phyloP scores from a whole-genome alignment of 2,113 vertebrate species.

The Atlantisia rogersi region DNA sequence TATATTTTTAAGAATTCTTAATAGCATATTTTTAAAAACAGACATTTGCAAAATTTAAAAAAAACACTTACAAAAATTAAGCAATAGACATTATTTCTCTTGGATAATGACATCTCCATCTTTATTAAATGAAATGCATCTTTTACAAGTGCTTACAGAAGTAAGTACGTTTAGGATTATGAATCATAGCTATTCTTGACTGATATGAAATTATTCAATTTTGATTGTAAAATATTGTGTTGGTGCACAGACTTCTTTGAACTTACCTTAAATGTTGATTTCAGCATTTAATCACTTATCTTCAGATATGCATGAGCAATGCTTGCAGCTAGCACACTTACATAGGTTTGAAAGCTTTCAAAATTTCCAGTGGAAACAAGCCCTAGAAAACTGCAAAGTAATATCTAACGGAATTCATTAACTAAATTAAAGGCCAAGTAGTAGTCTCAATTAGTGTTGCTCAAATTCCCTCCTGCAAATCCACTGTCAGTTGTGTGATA shows the following conservation, averaged over 20 bases:
- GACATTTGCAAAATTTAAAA: background rate
- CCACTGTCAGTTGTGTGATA: background rate
- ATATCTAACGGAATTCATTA: background rate
- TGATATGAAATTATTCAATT: background rate
- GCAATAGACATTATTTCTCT: background rate
- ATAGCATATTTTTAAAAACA: background rate
- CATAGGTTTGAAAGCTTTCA: background rate
- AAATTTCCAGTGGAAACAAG: background rate
- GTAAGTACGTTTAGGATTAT: background rate
- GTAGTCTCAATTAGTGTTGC: background rate
- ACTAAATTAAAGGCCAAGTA: background rate
- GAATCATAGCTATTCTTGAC: background rate
- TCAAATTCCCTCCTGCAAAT: background rate
- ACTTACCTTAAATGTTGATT: background rate
- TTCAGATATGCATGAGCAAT: background rate
- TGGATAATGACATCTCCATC: background rate
- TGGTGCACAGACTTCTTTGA: background rate
- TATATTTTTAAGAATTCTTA: background rate
- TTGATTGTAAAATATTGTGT: background rate
- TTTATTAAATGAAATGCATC: background rate
- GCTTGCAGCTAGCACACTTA: background rate
- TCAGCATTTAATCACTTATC: background rate
- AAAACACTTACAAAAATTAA: background rate
- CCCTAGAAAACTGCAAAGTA: background rate
- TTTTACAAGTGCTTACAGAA: background rate